phyloP scores from a whole-genome alignment of 2,797 vertebrate genomes.

The Cephalopachus bancanus region DNA sequence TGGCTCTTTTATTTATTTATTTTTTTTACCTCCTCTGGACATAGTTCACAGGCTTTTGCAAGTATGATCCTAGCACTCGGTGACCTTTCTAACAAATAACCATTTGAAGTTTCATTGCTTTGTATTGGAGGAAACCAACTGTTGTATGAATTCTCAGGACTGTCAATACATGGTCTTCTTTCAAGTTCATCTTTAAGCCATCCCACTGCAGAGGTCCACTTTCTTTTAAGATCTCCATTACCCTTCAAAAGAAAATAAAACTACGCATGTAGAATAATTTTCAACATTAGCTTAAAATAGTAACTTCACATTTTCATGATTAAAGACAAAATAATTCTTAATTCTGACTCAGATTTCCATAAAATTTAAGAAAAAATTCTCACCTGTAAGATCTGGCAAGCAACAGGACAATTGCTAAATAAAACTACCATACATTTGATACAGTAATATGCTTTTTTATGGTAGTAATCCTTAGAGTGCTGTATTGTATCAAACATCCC shows the following conservation, averaged over 20 bases:
- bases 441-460: slow-evolving; percentile 98
- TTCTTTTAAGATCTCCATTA: slow-evolving; percentile 97
- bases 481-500: slow-evolving; percentile 99
- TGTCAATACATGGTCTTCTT: slow-evolving; percentile 95
- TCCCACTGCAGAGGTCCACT: slow-evolving; percentile 98
- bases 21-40: slow-evolving; percentile 95
- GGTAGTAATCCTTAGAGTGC: slow-evolving; percentile 98
- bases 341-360: neutral
- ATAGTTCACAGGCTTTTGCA: slow-evolving; percentile 98
- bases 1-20: slow-evolving; percentile 24
- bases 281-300: neutral
- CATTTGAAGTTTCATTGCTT: slow-evolving; percentile 98
- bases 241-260: slow-evolving; percentile 90
- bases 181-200: slow-evolving; percentile 98
- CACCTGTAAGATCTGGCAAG: slow-evolving; percentile 98
- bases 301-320: neutral
- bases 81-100: slow-evolving; percentile 98
- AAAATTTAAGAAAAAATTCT: slow-evolving; percentile 62
- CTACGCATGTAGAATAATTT: neutral
- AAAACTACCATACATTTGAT: slow-evolving; percentile 99
- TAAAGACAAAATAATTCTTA: neutral
- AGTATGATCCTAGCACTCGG: slow-evolving; percentile 98
- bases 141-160: slow-evolving; percentile 97
- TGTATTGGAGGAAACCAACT: slow-evolving; percentile 98
- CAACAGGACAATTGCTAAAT: slow-evolving; percentile 97